Evolutionary conservation across 1,140 invertebrate species (phyloP), one percentile per base, ranked within the genome.

Genomic region (Cardiocondyla obscurior): DNA sequence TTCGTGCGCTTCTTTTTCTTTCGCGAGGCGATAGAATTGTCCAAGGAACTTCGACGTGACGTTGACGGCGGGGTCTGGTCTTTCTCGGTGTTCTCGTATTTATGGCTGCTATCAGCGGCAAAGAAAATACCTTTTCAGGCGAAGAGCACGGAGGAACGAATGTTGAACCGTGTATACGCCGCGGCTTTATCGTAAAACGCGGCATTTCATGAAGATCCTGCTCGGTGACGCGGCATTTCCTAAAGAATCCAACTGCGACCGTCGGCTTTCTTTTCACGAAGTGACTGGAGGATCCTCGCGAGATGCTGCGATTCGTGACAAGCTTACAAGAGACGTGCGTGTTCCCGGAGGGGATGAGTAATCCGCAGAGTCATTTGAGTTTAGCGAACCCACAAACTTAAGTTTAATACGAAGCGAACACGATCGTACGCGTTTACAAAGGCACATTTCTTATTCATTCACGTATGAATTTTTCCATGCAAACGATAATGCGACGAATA

Each of bases 171-270:
- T 28, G 33, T 53, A 39, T 14, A 51, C 28, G 33, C 28, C 74
- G n/a, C 33, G 53, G 46, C 22, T 46, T 53, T 67, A 53, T 79
- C 74, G 36, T 79, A 79, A 79, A 79, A 39, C 33, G 33, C 22
- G 22, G 44, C 60, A 42, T 79, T 79, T 79, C 62, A 79, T 79
- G 74, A 67, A 79, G 62, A 77, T 76, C 62, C 22, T 42, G 33
- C 22, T 36, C 44, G 36, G 16, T 60, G 72, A 74, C 39, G 64
- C 7, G 46, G 33, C 22, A 42, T 79, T 69, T 79, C 12, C 8
- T 53, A 30, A 64, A 79, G 62, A 79, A 39, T 79, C 62, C 74
- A n/a, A 67, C 42, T 79, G 25, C 62, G 36, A 77, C 22, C 28
- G 33, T 53, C 33, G 6, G 46, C 36, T 51, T 67, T 77, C 36